Conservation (phyloP, 2,888 invertebrate genomes). For the Rhingia campestris region DNA sequence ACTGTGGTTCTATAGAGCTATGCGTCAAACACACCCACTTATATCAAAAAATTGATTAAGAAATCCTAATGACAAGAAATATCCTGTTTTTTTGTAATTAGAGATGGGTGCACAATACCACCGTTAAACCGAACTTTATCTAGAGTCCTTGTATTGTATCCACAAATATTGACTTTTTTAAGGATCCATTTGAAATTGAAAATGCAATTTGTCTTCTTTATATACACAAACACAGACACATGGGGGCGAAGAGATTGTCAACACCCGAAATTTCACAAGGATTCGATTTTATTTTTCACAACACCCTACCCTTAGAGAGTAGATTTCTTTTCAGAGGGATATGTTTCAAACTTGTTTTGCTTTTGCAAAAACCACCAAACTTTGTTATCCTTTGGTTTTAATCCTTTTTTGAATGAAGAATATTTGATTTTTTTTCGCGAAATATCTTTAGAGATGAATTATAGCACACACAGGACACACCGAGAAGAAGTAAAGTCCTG, state of each 20-base stretch:
- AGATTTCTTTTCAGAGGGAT: constrained; percentile 9
- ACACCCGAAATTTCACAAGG: constrained; percentile 71
- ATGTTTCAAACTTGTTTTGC: constrained; percentile 19
- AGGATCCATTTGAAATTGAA: constrained; percentile 27
- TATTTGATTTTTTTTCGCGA: constrained; percentile 9
- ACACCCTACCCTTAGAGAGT: constrained; percentile 35
- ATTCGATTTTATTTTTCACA: constrained; percentile 46
- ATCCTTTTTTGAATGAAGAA: constrained; percentile 30
- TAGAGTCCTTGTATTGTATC: constrained; percentile 17
- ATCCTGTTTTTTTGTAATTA: constrained; percentile 40
- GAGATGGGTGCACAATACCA: constrained; percentile 16
- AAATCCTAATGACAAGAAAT: constrained; percentile 50
- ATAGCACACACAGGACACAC: constrained; percentile 67
- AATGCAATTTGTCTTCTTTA: constrained; percentile 46
- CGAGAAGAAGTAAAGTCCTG: constrained; percentile 67
- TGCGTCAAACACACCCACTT: constrained; percentile 79
- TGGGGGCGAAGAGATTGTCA: constrained; percentile 51
- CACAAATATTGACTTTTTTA: constrained; percentile 40
- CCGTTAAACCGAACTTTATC: constrained; percentile 42
- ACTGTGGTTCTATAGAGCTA: constrained; percentile 74
- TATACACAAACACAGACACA: constrained; percentile 58
- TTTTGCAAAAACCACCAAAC: constrained; percentile 12
- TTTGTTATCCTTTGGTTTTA: constrained; percentile 28
- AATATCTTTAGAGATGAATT: constrained; percentile 54
- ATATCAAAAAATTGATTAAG: constrained; percentile 58